A percentile compares a stretch with the other conserved stretches of the same genome.
Evolutionary conservation across 2,113 vertebrate species (phyloP).

Genomic region (Myodes glareolus): DNA sequence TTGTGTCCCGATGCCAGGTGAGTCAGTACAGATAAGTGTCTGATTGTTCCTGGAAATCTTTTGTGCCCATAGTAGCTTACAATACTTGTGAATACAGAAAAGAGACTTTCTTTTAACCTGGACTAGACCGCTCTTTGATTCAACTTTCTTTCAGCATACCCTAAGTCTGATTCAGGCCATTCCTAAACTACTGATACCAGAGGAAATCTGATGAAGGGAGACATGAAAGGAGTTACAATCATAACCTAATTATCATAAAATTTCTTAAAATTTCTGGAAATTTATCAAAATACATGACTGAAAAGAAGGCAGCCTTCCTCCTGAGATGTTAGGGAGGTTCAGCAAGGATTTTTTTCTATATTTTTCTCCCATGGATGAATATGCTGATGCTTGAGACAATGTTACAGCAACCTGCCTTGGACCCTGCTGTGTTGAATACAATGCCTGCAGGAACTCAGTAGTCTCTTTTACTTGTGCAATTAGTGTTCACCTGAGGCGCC

Average conservation of each 20-base stretch:
- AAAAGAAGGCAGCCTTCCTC: neutral
- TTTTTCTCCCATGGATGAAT: neutral
- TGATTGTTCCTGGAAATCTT: neutral
- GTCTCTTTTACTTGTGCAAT: neutral
- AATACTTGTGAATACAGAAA: neutral
- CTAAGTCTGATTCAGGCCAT: neutral
- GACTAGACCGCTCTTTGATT: neutral
- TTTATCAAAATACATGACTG: neutral
- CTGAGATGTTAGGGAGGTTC: neutral
- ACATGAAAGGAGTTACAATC: neutral
- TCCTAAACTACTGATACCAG: neutral
- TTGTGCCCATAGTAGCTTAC: neutral
- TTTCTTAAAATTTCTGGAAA: neutral
- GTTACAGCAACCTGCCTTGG: neutral
- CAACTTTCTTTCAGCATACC: neutral
- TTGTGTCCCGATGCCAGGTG: neutral
- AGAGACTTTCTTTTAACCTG: neutral
- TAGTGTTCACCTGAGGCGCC: neutral
- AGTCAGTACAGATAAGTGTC: neutral
- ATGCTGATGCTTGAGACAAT: neutral
- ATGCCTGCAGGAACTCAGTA: accelerated
- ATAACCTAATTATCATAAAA: neutral
- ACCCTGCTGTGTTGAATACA: accelerated
- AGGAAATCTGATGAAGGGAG: neutral
- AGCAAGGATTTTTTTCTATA: neutral